phyloP scores from a whole-genome alignment of 2,888 invertebrate genomes.

The Lordiphosa andalusiaca region DNA sequence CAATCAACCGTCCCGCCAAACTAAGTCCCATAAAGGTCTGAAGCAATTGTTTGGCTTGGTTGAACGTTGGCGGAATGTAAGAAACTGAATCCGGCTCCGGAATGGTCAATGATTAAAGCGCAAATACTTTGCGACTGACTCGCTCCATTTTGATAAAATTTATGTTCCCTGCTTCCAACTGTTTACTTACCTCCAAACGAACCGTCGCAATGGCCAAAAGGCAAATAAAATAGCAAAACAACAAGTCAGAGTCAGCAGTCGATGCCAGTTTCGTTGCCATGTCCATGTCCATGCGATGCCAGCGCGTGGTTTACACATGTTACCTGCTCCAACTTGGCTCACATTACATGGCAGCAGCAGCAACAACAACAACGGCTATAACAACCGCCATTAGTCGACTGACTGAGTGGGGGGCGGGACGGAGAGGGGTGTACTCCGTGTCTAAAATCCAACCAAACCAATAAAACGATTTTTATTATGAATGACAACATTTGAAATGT shows the following conservation, averaged over 20 bases:
- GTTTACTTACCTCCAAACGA: background rate
- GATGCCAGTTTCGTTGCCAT: constrained; percentile 28
- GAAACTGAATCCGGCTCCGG: no score
- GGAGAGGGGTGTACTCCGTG: background rate
- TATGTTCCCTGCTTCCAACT: background rate
- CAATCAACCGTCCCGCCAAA: no score
- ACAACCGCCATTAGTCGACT: constrained; percentile 56
- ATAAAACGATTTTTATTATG: constrained; percentile 55
- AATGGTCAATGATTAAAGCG: no score
- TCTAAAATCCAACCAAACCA: constrained; percentile 11
- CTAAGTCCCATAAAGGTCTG: no score
- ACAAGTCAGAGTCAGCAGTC: constrained; percentile 17
- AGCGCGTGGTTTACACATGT: constrained; percentile 57
- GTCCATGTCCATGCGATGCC: constrained; percentile 44
- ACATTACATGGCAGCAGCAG: constrained; percentile 17
- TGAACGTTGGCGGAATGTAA: no score
- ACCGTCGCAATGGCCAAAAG: constrained; percentile 7
- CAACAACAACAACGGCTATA: constrained; percentile 19
- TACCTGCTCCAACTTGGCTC: constrained; percentile 27
- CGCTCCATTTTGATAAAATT: no score
- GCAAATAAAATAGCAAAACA: constrained; percentile 20
- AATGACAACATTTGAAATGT: constrained; percentile 72
- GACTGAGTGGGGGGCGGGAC: constrained; percentile 9
- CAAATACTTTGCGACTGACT: no score
- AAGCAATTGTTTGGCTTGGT: no score